A percentile compares a stretch with the other conserved stretches of the same genome.
phyloP scores from a whole-genome alignment of 1,140 invertebrate genomes.

The Anadara kagoshimensis region DNA sequence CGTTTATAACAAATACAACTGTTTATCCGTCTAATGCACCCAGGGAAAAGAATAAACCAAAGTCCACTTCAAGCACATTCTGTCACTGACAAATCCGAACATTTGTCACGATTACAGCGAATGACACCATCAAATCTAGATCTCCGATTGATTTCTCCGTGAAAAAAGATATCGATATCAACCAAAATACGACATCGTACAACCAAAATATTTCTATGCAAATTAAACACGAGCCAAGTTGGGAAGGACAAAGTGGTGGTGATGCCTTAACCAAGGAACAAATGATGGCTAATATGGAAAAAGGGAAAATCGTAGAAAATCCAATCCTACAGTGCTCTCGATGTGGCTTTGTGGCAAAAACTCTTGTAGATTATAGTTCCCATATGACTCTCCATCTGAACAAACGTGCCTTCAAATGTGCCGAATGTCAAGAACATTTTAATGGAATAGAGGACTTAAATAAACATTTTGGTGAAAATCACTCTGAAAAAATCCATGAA shows the following conservation, averaged over 20 bases:
- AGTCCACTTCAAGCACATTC: background rate
- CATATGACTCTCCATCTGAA: conserved; percentile 68
- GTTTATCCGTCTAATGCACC: conserved; percentile 5
- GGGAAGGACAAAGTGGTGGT: conserved; percentile 1
- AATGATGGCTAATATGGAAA: background rate
- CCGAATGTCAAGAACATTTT: conserved; percentile 68
- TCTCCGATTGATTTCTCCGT: conserved; percentile 68
- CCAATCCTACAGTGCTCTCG: conserved; percentile 54
- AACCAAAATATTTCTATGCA: conserved; percentile 17
- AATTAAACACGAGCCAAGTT: conserved; percentile 15
- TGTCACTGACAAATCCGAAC: background rate
- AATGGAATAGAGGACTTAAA: conserved; percentile 67
- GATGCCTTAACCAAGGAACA: background rate
- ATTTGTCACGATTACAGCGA: background rate
- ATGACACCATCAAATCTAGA: conserved; percentile 18
- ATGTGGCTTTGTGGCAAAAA: conserved; percentile 64
- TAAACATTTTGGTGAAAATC: conserved; percentile 62
- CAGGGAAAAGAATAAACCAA: conserved; percentile 4
- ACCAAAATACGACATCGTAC: conserved; percentile 28
- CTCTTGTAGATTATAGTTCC: conserved; percentile 62
- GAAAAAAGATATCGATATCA: conserved; percentile 44
- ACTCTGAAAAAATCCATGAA: conserved; percentile 64
- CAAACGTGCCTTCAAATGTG: conserved; percentile 69
- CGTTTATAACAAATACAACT: conserved; percentile 58
- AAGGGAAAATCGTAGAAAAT: conserved; percentile 19